Evolutionary conservation across 2,888 invertebrate species (phyloP).

Genomic region (Heteromyza rotundicornis): DNA sequence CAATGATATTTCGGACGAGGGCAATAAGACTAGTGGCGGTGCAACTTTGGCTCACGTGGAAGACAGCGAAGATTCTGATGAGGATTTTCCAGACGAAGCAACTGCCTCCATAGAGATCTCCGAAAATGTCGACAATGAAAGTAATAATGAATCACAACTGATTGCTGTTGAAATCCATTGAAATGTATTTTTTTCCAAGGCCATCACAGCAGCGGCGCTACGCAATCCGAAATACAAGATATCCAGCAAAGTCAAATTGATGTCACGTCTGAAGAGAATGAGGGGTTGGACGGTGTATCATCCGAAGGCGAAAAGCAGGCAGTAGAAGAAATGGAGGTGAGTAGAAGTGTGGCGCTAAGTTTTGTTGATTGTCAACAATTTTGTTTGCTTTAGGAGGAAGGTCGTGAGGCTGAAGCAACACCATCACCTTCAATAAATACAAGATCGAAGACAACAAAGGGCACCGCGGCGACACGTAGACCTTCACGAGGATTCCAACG

Average conservation of each 20-base stretch:
- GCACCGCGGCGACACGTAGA: slow-evolving; percentile 55
- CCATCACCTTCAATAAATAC: slow-evolving; percentile 69
- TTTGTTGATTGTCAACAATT: background rate
- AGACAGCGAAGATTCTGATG: slow-evolving; percentile 52
- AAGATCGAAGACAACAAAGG: slow-evolving; percentile 59
- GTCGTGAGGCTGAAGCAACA: slow-evolving; percentile 81
- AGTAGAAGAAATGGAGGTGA: slow-evolving; percentile 59
- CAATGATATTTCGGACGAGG: slow-evolving; percentile 33
- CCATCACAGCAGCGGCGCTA: slow-evolving; percentile 61
- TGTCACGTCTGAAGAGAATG: slow-evolving; percentile 56
- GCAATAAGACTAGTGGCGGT: slow-evolving; percentile 34
- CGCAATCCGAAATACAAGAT: slow-evolving; percentile 62
- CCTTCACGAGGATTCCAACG: slow-evolving; percentile 53
- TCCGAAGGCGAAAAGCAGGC: slow-evolving; percentile 71
- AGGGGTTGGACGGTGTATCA: slow-evolving; percentile 65
- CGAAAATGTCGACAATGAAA: slow-evolving; percentile 50
- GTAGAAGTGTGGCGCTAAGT: no score
- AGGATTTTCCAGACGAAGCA: slow-evolving; percentile 63
- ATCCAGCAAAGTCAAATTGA: slow-evolving; percentile 56
- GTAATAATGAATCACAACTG: slow-evolving; percentile 32
- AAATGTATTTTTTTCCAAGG: slow-evolving; percentile 24
- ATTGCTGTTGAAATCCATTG: background rate
- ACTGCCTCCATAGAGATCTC: slow-evolving; percentile 43
- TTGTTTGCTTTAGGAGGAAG: slow-evolving; percentile 68
- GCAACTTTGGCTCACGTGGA: slow-evolving; percentile 60